A percentile compares a stretch with the other conserved stretches of the same genome.
These are phyloP conservation scores for Cerastoderma edule DNA, from an alignment of 2,888 invertebrate species.

Conservation along the genomic window DNA sequence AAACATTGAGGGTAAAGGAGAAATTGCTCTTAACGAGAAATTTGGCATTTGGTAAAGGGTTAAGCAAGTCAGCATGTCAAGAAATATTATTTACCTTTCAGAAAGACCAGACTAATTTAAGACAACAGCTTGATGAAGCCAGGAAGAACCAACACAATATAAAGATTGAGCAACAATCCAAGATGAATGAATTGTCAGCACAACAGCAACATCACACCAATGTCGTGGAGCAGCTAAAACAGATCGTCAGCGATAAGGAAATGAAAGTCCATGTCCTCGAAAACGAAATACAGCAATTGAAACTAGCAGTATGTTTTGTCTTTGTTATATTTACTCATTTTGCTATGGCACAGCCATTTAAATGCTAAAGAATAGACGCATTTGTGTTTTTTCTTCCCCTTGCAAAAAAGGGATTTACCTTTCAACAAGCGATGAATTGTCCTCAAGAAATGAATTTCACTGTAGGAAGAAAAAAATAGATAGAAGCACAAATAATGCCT, in stretches of 20 bases:
- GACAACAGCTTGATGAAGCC: conserved; percentile 71
- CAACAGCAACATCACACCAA: conserved; percentile 80
- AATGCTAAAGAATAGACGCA: too few relatives aligned
- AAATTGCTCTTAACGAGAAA: not conserved
- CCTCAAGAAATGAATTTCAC: too few relatives aligned
- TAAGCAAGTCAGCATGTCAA: too few relatives aligned
- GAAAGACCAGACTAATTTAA: conserved; percentile 75
- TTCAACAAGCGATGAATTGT: too few relatives aligned
- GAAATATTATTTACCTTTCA: conserved; percentile 35
- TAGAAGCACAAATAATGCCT: too few relatives aligned
- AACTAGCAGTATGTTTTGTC: conserved; percentile 72
- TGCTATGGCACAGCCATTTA: too few relatives aligned
- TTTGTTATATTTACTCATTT: too few relatives aligned
- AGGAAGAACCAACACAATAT: conserved; percentile 64
- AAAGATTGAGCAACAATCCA: conserved; percentile 62
- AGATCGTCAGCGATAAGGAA: conserved; percentile 81
- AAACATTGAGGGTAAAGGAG: not conserved
- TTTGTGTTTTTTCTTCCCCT: too few relatives aligned
- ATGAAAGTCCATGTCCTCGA: conserved; percentile 77
- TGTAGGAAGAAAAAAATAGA: too few relatives aligned
- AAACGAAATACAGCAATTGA: conserved; percentile 76
- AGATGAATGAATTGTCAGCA: conserved; percentile 69
- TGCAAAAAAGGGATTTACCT: too few relatives aligned
- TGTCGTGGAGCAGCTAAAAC: conserved; percentile 80
- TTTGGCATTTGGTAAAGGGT: not conserved